Conservation (phyloP, 2,113 vertebrate species). For the Rafetus swinhoei region DNA sequence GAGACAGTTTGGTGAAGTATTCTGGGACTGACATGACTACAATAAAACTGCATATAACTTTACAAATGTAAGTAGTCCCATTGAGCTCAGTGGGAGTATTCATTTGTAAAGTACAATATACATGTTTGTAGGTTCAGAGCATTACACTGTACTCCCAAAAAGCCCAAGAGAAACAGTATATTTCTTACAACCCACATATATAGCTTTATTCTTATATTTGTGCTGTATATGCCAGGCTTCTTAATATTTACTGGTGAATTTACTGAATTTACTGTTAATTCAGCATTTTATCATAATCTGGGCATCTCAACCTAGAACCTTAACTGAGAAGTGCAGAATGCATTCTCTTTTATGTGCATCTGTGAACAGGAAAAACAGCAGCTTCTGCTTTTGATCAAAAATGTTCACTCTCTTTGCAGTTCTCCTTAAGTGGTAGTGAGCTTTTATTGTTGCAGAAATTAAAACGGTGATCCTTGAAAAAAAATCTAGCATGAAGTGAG, state of each 20-base stretch:
- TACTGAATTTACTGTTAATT: slow-evolving; percentile 38
- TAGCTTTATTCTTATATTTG: not conserved
- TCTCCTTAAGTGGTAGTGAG: slow-evolving; percentile 36
- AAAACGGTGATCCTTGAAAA: slow-evolving; percentile 20
- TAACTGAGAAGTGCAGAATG: slow-evolving; percentile 59
- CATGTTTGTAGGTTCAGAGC: not conserved
- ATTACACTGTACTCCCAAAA: not conserved
- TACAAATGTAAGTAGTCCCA: not conserved
- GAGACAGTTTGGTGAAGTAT: not conserved
- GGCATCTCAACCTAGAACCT: slow-evolving; percentile 35
- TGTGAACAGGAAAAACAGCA: slow-evolving; percentile 69
- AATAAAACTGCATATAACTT: not conserved
- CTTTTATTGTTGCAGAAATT: slow-evolving; percentile 37
- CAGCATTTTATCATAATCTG: slow-evolving; percentile 46
- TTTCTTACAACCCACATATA: not conserved
- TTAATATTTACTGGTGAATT: slow-evolving; percentile 1
- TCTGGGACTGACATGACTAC: not conserved
- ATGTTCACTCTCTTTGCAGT: slow-evolving; percentile 50
- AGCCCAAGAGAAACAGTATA: not conserved
- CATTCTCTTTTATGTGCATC: slow-evolving; percentile 63
- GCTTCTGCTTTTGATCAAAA: slow-evolving; percentile 61
- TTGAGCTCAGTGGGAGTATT: not conserved
- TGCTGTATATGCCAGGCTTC: not conserved
- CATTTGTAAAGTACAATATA: not conserved
- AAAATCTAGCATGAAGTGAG: slow-evolving; percentile 11